Conservation (phyloP, 1,140 invertebrate species). For the Eulimnadia texana region DNA sequence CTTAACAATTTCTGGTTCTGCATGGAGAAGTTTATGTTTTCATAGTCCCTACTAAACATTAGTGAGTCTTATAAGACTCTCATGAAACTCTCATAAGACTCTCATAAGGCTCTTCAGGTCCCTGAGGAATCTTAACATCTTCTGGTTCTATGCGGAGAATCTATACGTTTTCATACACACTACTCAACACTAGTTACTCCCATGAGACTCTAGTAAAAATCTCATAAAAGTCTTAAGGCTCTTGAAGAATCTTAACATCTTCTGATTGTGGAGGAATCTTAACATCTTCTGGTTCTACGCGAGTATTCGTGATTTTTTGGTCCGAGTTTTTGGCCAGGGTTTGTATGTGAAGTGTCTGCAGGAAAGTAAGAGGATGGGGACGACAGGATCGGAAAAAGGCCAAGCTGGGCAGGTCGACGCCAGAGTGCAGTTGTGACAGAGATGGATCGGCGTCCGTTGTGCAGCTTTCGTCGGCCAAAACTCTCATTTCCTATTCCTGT, state of each 20-base stretch:
- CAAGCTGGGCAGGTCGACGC: constrained; percentile 4
- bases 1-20: too few relatives aligned
- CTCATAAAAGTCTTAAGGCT: too few relatives aligned
- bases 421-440: constrained; percentile 11
- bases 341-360: neutral
- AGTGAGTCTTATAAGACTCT: neutral
- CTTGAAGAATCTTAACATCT: too few relatives aligned
- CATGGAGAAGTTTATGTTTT: too few relatives aligned
- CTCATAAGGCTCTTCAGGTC: too few relatives aligned
- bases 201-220: neutral
- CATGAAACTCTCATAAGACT: neutral
- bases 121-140: too few relatives aligned
- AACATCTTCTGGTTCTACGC: too few relatives aligned
- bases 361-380: neutral
- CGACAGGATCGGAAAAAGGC: neutral
- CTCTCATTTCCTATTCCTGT: constrained; percentile 11
- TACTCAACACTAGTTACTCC: neutral
- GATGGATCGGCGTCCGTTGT: constrained; percentile 13
- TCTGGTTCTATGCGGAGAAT: too few relatives aligned
- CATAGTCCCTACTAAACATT: neutral
- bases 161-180: neutral
- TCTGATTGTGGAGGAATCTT: too few relatives aligned
- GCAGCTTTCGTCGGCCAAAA: constrained; percentile 12
- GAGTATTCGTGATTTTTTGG: too few relatives aligned
- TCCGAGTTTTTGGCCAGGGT: too few relatives aligned